Evolutionary conservation across 1,140 invertebrate species (phyloP).

Genomic region (Brachionus asplanchnoidis): DNA sequence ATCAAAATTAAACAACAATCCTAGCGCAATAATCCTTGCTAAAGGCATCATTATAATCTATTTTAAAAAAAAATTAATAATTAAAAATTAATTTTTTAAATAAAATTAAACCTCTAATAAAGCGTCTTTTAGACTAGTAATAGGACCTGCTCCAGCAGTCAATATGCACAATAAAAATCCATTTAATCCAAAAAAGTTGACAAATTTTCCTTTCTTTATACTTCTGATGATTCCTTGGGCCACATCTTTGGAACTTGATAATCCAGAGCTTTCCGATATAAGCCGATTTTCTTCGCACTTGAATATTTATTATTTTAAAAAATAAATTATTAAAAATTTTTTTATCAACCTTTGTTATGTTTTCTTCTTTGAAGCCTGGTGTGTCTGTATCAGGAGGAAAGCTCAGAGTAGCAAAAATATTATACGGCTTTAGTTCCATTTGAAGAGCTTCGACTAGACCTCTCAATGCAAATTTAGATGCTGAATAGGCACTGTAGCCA

Average conservation of each 20-base stretch:
- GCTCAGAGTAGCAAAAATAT: conserved; percentile 76
- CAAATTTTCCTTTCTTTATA: conserved; percentile 33
- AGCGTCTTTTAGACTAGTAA: not conserved
- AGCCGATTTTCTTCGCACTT: conserved; percentile 58
- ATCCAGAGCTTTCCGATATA: conserved; percentile 60
- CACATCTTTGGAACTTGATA: conserved; percentile 72
- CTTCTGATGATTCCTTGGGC: conserved; percentile 67
- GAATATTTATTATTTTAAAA: not conserved
- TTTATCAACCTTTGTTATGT: conserved; percentile 64
- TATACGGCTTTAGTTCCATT: conserved; percentile 70
- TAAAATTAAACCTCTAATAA: not conserved
- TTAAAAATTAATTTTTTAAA: not conserved
- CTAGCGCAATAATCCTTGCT: not conserved
- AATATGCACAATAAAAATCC: conserved; percentile 15
- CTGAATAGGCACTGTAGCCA: conserved; percentile 83
- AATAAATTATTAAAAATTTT: not conserved
- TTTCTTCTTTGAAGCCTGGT: conserved; percentile 81
- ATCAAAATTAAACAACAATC: conserved; percentile 33
- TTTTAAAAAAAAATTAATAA: not conserved
- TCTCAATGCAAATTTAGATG: conserved; percentile 86
- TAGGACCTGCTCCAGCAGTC: conserved; percentile 20
- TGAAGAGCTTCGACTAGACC: conserved; percentile 85
- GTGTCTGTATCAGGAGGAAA: conserved; percentile 96
- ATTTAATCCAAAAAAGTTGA: conserved; percentile 39
- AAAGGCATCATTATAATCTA: conserved; percentile 15